Conservation (phyloP, 2,113 vertebrate genomes). For the Machaerirhynchus nigripectus region DNA sequence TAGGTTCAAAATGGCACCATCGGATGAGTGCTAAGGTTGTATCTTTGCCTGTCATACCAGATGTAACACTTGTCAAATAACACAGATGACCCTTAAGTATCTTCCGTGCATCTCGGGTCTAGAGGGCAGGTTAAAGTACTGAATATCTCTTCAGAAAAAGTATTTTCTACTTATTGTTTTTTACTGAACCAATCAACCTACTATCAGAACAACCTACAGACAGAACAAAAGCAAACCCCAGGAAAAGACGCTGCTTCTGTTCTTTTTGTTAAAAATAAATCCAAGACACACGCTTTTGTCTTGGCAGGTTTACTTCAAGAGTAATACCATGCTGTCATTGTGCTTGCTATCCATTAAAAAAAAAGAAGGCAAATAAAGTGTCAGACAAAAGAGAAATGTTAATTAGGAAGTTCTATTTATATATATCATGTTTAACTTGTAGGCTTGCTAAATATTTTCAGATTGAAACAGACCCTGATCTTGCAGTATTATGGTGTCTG, state of each 20-base stretch:
- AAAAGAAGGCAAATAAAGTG: slow-evolving; percentile 5
- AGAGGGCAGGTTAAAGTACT: slow-evolving; percentile 78
- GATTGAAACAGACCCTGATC: not conserved
- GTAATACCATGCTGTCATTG: not conserved
- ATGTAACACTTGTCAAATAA: slow-evolving; percentile 85
- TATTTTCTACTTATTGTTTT: slow-evolving; percentile 81
- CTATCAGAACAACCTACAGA: slow-evolving; percentile 59
- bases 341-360: not conserved
- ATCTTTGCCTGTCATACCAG: slow-evolving; percentile 79
- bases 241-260: not conserved
- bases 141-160: slow-evolving; percentile 76
- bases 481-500: not conserved
- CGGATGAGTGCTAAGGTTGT: slow-evolving; percentile 84
- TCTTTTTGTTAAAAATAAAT: slow-evolving; percentile 56
- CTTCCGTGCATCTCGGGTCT: slow-evolving; percentile 77
- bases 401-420: slow-evolving; percentile 54
- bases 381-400: slow-evolving; percentile 58
- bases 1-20: slow-evolving; percentile 82
- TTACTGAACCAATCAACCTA: slow-evolving; percentile 84
- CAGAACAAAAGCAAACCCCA: slow-evolving; percentile 75
- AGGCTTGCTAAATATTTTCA: slow-evolving; percentile 12
- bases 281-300: slow-evolving; percentile 12
- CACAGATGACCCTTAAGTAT: slow-evolving; percentile 79
- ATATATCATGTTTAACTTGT: slow-evolving; percentile 1
- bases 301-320: slow-evolving; percentile 51